phyloP scores from a whole-genome alignment of 2,113 vertebrate species.

The Toxotes chatareus region DNA sequence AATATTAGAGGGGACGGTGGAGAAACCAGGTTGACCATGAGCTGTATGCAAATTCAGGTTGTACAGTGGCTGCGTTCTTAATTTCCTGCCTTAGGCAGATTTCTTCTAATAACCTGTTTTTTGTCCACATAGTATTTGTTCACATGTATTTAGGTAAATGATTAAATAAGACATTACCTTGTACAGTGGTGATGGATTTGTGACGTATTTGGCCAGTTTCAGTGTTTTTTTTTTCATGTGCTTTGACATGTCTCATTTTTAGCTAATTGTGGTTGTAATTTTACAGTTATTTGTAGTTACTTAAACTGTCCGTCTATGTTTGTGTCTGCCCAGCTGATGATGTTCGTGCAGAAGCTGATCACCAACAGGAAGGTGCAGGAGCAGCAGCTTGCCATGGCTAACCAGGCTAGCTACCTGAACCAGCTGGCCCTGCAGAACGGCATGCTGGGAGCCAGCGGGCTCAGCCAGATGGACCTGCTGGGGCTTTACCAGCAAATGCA shows the following conservation, averaged over 20 bases:
- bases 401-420: conserved; percentile 87
- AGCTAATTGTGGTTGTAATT: background rate
- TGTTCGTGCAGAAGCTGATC: conserved; percentile 96
- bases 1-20: too few species aligned
- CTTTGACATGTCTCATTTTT: background rate
- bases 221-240: background rate
- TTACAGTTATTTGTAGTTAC: background rate
- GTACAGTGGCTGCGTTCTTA: too few species aligned
- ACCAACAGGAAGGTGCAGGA: conserved; percentile 97
- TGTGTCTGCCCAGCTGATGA: conserved; percentile 88
- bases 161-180: background rate
- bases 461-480: conserved; percentile 92
- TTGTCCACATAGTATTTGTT: too few species aligned
- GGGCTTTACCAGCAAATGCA: conserved; percentile 95
- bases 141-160: background rate
- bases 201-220: background rate
- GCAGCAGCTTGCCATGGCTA: conserved; percentile 93
- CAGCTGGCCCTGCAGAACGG: conserved; percentile 91
- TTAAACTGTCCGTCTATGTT: background rate
- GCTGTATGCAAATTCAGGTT: too few species aligned
- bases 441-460: conserved; percentile 79
- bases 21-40: too few species aligned
- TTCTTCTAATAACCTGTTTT: too few species aligned
- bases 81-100: too few species aligned
- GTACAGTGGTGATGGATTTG: background rate